A percentile compares a stretch with the other conserved stretches of the same genome.
Evolutionary conservation across 2,113 vertebrate genomes (phyloP).

Genomic region (Phylloscopus trochiloides): DNA sequence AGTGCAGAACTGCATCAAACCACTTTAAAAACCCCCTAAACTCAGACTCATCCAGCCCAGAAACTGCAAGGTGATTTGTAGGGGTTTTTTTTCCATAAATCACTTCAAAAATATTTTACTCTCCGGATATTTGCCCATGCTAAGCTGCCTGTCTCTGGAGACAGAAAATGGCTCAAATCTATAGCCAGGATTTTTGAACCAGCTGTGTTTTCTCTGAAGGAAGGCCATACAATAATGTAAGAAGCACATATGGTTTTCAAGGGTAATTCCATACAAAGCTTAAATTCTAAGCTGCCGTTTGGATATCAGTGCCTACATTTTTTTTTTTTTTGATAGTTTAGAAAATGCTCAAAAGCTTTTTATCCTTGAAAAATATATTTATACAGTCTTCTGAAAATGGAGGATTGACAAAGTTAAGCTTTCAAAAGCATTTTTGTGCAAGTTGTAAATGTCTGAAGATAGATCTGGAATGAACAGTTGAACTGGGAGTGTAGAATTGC

Average conservation of each 20-base stretch:
- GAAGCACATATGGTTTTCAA: background rate
- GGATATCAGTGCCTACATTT: background rate
- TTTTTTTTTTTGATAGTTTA: background rate
- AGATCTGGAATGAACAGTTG: background rate
- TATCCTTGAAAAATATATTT: background rate
- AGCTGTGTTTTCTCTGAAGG: background rate
- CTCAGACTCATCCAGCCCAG: background rate
- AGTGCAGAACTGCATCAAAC: accelerated
- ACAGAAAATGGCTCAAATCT: background rate
- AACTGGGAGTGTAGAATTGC: background rate
- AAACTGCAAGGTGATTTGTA: background rate
- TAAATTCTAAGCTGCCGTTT: background rate
- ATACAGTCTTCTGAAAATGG: background rate
- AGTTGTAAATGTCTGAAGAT: background rate
- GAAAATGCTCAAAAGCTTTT: background rate
- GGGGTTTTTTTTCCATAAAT: background rate
- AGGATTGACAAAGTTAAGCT: background rate
- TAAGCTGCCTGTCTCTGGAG: background rate
- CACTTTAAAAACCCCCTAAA: accelerated
- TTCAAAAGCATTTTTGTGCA: background rate
- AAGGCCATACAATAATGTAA: background rate
- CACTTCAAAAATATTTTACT: accelerated
- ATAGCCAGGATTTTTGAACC: background rate
- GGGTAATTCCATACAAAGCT: background rate
- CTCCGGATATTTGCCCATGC: accelerated